These are phyloP conservation scores for Pelobates cultripes DNA, from an alignment of 2,797 vertebrate genomes.

Conservation along the genomic window DNA sequence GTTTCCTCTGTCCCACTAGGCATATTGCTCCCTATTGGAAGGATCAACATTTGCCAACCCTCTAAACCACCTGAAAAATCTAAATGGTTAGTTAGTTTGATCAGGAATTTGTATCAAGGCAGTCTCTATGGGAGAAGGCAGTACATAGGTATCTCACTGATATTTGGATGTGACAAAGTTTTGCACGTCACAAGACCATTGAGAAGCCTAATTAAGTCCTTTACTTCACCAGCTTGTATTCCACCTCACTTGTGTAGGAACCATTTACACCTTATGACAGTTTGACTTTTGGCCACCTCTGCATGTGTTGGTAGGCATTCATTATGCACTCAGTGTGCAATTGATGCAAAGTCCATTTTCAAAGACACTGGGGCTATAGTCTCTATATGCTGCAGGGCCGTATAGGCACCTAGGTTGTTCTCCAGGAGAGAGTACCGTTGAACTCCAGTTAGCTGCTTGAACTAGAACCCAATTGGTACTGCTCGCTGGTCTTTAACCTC, in stretches of 20 bases:
- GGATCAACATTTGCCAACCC: neutral
- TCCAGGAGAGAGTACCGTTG: neutral
- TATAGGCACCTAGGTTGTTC: neutral
- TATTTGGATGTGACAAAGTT: no score
- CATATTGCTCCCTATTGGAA: neutral
- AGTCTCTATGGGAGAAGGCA: no score
- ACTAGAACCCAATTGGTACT: neutral
- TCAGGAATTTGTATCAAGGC: no score
- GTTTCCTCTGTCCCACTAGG: neutral
- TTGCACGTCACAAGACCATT: no score
- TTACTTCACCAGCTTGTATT: neutral
- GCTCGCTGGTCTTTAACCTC: neutral
- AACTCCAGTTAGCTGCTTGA: neutral
- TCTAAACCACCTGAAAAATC: neutral
- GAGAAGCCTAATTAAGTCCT: no score
- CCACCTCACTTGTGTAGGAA: neutral
- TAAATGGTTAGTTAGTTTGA: constrained; percentile 4
- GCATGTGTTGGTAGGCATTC: neutral
- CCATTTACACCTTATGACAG: neutral
- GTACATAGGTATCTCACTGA: no score
- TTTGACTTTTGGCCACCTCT: no score
- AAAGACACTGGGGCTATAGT: neutral
- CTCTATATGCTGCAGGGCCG: neutral
- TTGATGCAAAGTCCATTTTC: neutral
- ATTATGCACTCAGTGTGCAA: neutral